A percentile compares a stretch with the other conserved stretches of the same genome.
phyloP scores from a whole-genome alignment of 1,140 invertebrate species.

The Onthophagus taurus region DNA sequence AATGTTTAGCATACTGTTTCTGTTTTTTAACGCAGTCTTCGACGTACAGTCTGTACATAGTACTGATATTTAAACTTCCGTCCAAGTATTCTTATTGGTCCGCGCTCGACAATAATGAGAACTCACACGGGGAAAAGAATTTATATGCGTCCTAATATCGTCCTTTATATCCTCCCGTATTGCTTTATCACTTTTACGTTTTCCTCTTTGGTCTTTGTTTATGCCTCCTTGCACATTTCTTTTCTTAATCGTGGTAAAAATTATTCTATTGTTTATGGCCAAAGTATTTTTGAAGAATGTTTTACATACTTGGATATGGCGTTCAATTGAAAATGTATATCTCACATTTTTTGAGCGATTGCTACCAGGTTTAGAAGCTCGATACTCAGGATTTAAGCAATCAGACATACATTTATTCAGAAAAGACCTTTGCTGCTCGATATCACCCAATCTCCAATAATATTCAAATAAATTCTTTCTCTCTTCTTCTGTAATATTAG shows the following conservation, averaged over 20 bases:
- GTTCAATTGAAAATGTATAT: constrained; percentile 2
- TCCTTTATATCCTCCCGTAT: neutral
- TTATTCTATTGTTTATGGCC: constrained; percentile 5
- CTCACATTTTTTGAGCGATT: neutral
- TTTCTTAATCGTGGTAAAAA: constrained; percentile 2
- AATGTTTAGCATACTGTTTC: neutral
- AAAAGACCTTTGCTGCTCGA: constrained; percentile 2
- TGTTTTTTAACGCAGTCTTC: constrained; percentile 1
- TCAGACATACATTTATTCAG: constrained; percentile 7
- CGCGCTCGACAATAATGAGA: constrained; percentile 1
- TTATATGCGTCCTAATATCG: constrained; percentile 3
- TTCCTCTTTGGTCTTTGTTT: constrained; percentile 6
- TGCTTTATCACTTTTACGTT: constrained; percentile 1
- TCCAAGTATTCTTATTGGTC: constrained; percentile 1
- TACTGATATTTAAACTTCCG: neutral
- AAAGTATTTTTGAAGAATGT: constrained; percentile 9
- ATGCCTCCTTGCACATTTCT: neutral
- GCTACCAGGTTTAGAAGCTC: constrained; percentile 2
- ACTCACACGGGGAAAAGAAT: constrained; percentile 2
- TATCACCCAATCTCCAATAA: constrained; percentile 1
- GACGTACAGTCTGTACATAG: neutral
- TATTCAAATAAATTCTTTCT: constrained; percentile 1
- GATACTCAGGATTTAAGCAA: constrained; percentile 1
- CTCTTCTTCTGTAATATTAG: constrained; percentile 2
- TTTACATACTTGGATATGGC: constrained; percentile 2